Evolutionary conservation across 2,797 vertebrate species (phyloP), one percentile per base, ranked within the genome.

Genomic region (Carapus acus): DNA sequence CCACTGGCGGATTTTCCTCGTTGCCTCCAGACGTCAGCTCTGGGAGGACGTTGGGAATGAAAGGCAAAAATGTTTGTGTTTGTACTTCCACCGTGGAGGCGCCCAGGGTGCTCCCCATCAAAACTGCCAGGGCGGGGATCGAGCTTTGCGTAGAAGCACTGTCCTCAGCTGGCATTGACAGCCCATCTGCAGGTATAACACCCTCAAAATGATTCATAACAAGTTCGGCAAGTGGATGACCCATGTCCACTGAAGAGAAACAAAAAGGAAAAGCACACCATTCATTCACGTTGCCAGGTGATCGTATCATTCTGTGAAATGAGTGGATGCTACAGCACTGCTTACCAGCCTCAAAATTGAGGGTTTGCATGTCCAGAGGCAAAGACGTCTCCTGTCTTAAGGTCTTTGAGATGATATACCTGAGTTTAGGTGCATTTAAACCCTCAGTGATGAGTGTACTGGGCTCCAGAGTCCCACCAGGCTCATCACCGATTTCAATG

Each of bases 361-460:
- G 79, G 2, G 88, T 90, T 54, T 83, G 77, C 36, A 93, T 67
- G 66, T 94, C 90, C 83, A 94, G 49, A 3, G 86, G 86, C 17
- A 93, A 69, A 0, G 87, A 89, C 0, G 76, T 82, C 43, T 94
- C 90, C 77, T 91, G 87, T 2, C 86, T 87, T 45, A 99, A 82
- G 1, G 89, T 90, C 44, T 74, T 92, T 29, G 82, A 77, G 53
- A 99, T 89, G 62, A 94, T 87, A 39, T 88, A 74, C 74, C 90
- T 91, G 53, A 97, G 85, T 54, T 89, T 88, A 31, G 73, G 71
- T 20, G 83, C 80, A 27, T 79, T 86, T 19, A 62, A 51, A n/a
- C 80, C 73, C 43, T 67, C 45, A 6, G 47, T 23, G 22, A 40
- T 33, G 9, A 68, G 73, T 5, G 39, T 11, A 19, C 64, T 49